Evolutionary conservation across 2,113 vertebrate genomes (phyloP).

Genomic region (Scatophagus argus): DNA sequence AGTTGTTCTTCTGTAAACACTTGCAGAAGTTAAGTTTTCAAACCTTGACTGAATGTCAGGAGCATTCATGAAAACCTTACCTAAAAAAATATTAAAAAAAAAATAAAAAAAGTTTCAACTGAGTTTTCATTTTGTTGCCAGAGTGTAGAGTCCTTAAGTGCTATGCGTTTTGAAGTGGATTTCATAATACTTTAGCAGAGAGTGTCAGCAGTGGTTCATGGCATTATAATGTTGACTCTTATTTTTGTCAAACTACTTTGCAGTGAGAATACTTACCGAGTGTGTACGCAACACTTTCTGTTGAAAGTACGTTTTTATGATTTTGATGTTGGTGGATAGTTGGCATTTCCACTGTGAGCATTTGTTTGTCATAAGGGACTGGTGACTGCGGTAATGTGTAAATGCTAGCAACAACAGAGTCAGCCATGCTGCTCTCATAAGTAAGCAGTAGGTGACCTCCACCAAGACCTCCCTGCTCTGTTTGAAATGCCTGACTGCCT

Average conservation of each 20-base stretch:
- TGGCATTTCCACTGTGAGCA: neutral
- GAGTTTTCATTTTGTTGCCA: constrained; percentile 2
- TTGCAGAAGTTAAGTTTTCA: constrained; percentile 20
- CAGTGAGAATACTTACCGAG: neutral
- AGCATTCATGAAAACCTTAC: constrained; percentile 25
- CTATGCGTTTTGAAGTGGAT: constrained; percentile 6
- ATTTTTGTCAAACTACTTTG: neutral
- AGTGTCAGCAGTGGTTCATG: constrained; percentile 14
- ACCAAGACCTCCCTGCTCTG: constrained; percentile 8
- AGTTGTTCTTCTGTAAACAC: constrained; percentile 23
- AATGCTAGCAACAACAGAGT: constrained; percentile 8
- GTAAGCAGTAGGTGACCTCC: constrained; percentile 35
- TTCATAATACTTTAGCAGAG: neutral
- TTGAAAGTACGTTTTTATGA: neutral
- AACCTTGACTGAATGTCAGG: constrained; percentile 40
- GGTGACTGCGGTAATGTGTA: constrained; percentile 7
- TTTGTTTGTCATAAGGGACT: neutral
- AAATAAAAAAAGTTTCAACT: neutral
- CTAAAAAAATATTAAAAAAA: constrained; percentile 1
- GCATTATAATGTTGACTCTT: neutral
- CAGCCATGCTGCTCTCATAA: constrained; percentile 1
- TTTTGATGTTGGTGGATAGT: neutral
- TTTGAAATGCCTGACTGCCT: constrained; percentile 12
- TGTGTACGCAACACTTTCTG: neutral
- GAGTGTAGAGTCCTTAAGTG: neutral